Evolutionary conservation across 2,113 vertebrate genomes (phyloP).

Genomic region (Panthera leo): DNA sequence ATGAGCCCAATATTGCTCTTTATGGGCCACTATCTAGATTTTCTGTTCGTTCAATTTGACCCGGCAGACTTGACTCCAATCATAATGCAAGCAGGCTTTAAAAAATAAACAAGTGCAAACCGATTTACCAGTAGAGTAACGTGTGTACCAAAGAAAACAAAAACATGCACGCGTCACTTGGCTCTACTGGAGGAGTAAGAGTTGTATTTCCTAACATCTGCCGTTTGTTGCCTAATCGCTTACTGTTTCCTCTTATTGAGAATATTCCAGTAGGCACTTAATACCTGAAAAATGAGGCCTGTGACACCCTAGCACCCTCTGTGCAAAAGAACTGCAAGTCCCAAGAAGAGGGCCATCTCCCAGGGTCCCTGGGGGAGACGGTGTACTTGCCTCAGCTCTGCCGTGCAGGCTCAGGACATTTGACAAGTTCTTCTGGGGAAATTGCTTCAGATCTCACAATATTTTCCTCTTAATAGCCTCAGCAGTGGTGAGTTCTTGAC

Average conservation of each 20-base stretch:
- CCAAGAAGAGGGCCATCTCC: background rate
- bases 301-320: background rate
- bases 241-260: background rate
- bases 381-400: background rate
- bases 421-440: background rate
- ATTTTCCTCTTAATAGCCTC: background rate
- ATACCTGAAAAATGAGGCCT: conserved; percentile 14
- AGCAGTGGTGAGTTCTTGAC: conserved; percentile 11
- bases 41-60: background rate
- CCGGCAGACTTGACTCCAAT: background rate
- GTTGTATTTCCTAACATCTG: background rate
- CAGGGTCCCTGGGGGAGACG: background rate
- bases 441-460: background rate
- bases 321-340: background rate
- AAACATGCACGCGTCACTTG: background rate
- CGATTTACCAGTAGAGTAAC: background rate
- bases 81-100: background rate
- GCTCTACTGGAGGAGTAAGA: background rate
- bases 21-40: background rate
- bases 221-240: background rate
- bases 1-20: background rate
- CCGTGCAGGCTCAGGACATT: background rate
- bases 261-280: background rate
- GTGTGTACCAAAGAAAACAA: background rate
- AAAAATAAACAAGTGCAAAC: background rate